Evolutionary conservation across 2,113 vertebrate genomes (phyloP).

Genomic region (Pimephales promelas): DNA sequence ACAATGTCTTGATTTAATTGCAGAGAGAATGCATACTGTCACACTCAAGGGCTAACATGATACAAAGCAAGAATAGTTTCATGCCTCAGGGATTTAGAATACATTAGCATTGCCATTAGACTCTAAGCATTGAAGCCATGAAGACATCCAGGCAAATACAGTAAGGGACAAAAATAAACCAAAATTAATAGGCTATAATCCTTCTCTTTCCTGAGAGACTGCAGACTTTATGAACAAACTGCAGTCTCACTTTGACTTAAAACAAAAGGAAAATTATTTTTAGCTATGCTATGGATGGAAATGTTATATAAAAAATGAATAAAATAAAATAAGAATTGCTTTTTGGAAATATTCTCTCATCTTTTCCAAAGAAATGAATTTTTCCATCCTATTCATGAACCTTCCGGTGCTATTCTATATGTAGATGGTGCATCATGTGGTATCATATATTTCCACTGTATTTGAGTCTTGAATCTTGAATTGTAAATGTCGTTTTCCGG

Average conservation of each 20-base stretch:
- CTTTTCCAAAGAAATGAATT: background rate
- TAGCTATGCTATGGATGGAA: background rate
- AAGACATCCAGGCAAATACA: conserved; percentile 45
- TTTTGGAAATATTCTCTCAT: background rate
- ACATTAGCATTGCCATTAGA: conserved; percentile 43
- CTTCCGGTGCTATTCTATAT: conserved; percentile 14
- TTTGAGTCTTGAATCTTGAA: background rate
- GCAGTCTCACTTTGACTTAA: background rate
- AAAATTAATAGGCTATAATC: conserved; percentile 45
- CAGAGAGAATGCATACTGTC: conserved; percentile 42
- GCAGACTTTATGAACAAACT: conserved; percentile 9
- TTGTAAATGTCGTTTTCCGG: background rate
- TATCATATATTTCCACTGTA: conserved; percentile 23
- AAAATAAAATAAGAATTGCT: background rate
- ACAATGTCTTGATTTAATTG: conserved; percentile 46
- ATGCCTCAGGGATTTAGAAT: conserved; percentile 49
- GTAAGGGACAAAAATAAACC: conserved; percentile 38
- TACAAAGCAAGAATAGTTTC: conserved; percentile 48
- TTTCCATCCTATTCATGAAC: background rate
- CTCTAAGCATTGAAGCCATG: conserved; percentile 25
- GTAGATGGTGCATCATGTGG: conserved; percentile 26
- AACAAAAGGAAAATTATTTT: background rate
- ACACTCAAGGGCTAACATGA: conserved; percentile 38
- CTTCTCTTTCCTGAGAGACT: background rate
- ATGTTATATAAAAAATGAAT: background rate